phyloP scores from a whole-genome alignment of 2,797 vertebrate species.

The Karalla daura region DNA sequence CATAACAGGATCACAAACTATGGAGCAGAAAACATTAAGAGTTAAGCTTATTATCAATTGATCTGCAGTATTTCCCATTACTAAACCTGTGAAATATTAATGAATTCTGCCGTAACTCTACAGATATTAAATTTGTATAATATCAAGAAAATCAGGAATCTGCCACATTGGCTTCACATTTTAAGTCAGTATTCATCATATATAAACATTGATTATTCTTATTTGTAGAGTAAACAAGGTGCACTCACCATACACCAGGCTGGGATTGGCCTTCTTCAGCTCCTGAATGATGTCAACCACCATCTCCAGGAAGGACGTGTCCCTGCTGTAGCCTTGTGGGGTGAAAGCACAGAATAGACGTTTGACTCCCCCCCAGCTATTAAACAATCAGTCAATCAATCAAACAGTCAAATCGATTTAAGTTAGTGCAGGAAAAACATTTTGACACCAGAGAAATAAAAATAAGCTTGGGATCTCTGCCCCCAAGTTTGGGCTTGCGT shows the following conservation, averaged over 20 bases:
- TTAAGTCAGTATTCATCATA: too few species aligned
- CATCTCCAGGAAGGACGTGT: conserved; percentile 91
- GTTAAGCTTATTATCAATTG: background rate
- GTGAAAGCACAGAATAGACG: background rate
- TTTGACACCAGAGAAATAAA: too few species aligned
- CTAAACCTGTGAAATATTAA: too few species aligned
- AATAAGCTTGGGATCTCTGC: background rate
- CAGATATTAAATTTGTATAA: too few species aligned
- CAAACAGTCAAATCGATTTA: too few species aligned
- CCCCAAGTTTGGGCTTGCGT: background rate
- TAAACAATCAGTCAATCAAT: background rate
- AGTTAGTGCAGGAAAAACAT: too few species aligned
- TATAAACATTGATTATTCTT: too few species aligned
- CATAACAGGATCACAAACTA: conserved; percentile 98
- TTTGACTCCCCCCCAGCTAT: background rate
- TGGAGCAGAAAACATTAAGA: conserved; percentile 1
- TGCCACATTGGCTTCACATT: too few species aligned
- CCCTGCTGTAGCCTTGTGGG: conserved; percentile 90
- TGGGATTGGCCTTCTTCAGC: conserved; percentile 89
- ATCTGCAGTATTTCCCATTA: background rate
- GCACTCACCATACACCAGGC: conserved; percentile 91
- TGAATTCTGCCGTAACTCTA: too few species aligned
- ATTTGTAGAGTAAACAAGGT: background rate
- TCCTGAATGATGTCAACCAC: conserved; percentile 95
- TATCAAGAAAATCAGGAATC: too few species aligned